Percentiles rank a stretch among this genome's conserved stretches.
These are phyloP conservation scores for Holcopasites calliopsidis DNA, from an alignment of 1,140 invertebrate genomes.

Conservation along the genomic window DNA sequence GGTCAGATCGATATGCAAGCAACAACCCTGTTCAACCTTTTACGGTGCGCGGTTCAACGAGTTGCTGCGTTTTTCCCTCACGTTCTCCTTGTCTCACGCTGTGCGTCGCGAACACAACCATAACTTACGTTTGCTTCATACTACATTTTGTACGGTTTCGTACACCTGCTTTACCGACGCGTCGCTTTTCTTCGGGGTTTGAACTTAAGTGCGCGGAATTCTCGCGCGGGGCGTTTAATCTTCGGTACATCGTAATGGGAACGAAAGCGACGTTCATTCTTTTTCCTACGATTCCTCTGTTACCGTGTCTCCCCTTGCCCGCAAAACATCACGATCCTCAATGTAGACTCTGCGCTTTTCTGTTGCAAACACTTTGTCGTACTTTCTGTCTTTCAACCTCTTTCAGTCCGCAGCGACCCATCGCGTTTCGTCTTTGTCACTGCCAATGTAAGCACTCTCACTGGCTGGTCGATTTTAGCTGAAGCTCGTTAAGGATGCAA, in stretches of 20 bases:
- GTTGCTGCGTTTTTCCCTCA: background rate
- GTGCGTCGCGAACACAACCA: background rate
- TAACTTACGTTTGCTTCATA: conserved; percentile 17
- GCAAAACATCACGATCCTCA: no score
- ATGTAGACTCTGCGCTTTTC: no score
- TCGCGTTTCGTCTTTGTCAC: background rate
- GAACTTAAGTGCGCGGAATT: conserved; percentile 17
- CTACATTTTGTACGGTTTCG: conserved; percentile 6
- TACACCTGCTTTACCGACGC: background rate
- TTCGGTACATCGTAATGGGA: conserved; percentile 3
- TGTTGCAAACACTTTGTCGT: no score
- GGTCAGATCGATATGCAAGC: conserved; percentile 13
- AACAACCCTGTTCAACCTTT: conserved; percentile 1
- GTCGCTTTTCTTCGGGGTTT: background rate
- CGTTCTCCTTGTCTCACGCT: background rate
- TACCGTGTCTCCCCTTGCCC: background rate
- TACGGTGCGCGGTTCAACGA: conserved; percentile 2
- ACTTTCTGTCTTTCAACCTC: no score
- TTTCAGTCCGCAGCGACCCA: no score
- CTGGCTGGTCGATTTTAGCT: background rate
- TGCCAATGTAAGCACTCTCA: no score
- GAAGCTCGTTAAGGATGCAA: background rate
- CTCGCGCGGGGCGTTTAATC: conserved; percentile 4
- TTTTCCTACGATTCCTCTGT: background rate
- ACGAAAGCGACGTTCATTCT: background rate